Conservation (phyloP, 2,888 invertebrate genomes). For the Ophioninae sp. region DNA sequence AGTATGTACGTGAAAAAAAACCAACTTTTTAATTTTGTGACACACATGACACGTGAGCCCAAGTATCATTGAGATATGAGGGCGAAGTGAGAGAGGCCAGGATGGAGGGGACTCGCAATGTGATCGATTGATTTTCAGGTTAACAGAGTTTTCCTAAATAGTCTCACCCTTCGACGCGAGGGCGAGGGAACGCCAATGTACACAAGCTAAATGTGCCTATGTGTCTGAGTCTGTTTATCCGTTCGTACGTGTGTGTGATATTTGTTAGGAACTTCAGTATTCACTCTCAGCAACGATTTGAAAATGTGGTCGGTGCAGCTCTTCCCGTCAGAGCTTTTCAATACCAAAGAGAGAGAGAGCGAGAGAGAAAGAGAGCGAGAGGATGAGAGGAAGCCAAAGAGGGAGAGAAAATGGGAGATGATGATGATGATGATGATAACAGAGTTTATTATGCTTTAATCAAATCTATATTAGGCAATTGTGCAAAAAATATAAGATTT, state of each 20-base stretch:
- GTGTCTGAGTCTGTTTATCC: neutral
- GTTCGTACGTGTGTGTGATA: neutral
- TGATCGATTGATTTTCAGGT: constrained; percentile 48
- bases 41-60: neutral
- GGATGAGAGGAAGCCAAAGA: too few relatives aligned
- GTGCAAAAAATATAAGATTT: too few relatives aligned
- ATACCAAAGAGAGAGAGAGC: constrained; percentile 14
- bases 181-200: constrained; percentile 18
- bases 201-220: neutral
- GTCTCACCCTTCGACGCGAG: neutral
- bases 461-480: too few relatives aligned
- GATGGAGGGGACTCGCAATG: constrained; percentile 25
- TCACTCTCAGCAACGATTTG: constrained; percentile 43
- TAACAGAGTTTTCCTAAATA: constrained; percentile 47
- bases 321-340: constrained; percentile 44
- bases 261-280: constrained; percentile 18
- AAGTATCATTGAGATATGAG: neutral
- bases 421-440: too few relatives aligned
- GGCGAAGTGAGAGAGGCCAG: neutral
- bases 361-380: neutral
- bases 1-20: neutral
- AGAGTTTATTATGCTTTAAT: too few relatives aligned
- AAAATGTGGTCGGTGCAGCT: constrained; percentile 50
- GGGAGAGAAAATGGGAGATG: neutral
- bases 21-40: neutral